phyloP scores from a whole-genome alignment of 92 coral and sea anemone species.

The Epizoanthus scotinus region DNA sequence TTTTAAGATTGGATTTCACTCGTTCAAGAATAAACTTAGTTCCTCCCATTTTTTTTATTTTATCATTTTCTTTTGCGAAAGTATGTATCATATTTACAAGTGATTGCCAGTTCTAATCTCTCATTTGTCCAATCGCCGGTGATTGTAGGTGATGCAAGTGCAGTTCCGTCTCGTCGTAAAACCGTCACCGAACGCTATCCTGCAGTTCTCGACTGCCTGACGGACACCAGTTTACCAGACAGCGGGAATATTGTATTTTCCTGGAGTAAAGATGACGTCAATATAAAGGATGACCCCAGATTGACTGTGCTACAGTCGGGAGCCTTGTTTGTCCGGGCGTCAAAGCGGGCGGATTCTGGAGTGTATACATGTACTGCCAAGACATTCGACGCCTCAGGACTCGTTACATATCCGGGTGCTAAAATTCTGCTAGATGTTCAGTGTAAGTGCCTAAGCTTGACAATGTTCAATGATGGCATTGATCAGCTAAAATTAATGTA shows the following conservation, averaged over 20 bases:
- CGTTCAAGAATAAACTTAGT: too few relatives aligned
- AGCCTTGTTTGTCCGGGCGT: conserved; percentile 68
- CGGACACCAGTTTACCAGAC: conserved; percentile 58
- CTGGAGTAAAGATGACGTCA: conserved; percentile 81
- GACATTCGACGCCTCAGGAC: conserved; percentile 66
- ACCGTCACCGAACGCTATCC: conserved; percentile 69
- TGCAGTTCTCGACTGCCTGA: conserved; percentile 74
- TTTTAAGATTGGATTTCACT: too few relatives aligned
- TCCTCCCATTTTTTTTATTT: too few relatives aligned
- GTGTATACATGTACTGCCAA: conserved; percentile 84
- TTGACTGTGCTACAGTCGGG: conserved; percentile 76
- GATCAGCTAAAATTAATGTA: background rate
- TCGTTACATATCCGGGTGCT: conserved; percentile 70
- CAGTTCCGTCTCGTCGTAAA: conserved; percentile 77
- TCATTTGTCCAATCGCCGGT: background rate
- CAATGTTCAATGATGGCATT: background rate
- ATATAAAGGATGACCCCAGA: conserved; percentile 58
- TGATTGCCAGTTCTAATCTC: too few relatives aligned
- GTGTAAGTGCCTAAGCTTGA: conserved; percentile 61
- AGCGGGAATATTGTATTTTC: conserved; percentile 52
- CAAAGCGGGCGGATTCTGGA: conserved; percentile 70
- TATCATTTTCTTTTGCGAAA: too few relatives aligned
- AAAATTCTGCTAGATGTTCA: conserved; percentile 78
- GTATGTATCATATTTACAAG: too few relatives aligned
- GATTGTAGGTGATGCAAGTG: conserved; percentile 45